Conservation (phyloP, 2,888 invertebrate species). For the Cinara cedri region DNA sequence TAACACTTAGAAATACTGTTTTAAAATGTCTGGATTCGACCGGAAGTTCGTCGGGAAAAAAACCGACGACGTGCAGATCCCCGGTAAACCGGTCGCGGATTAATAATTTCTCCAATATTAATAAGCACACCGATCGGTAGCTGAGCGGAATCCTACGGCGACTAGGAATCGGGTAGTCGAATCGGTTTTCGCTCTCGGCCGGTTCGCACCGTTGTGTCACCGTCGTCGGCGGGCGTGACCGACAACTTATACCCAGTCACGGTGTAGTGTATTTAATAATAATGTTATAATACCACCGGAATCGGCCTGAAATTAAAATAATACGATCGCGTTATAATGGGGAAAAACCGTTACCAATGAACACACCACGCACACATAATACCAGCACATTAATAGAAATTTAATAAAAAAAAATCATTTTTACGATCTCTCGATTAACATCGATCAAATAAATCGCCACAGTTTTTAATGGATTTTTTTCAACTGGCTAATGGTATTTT, state of each 20-base stretch:
- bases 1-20: too few relatives aligned
- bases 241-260: constrained; percentile 7
- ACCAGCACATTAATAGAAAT: background rate
- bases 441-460: constrained; percentile 46
- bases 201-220: background rate
- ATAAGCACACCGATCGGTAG: background rate
- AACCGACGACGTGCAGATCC: too few relatives aligned
- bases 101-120: too few relatives aligned
- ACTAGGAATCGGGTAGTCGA: too few relatives aligned
- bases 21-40: too few relatives aligned
- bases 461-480: constrained; percentile 41
- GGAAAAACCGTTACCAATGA: background rate
- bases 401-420: constrained; percentile 37
- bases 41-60: too few relatives aligned
- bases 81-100: too few relatives aligned
- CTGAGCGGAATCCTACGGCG: constrained; percentile 2
- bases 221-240: constrained; percentile 23
- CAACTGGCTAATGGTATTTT: constrained; percentile 41
- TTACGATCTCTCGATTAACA: constrained; percentile 34
- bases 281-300: background rate
- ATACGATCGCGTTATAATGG: too few relatives aligned
- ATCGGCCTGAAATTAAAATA: constrained; percentile 24
- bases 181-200: too few relatives aligned
- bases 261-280: too few relatives aligned
- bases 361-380: background rate